Evolutionary conservation across 2,797 vertebrate genomes (phyloP).

Genomic region (Danio tinwini): DNA sequence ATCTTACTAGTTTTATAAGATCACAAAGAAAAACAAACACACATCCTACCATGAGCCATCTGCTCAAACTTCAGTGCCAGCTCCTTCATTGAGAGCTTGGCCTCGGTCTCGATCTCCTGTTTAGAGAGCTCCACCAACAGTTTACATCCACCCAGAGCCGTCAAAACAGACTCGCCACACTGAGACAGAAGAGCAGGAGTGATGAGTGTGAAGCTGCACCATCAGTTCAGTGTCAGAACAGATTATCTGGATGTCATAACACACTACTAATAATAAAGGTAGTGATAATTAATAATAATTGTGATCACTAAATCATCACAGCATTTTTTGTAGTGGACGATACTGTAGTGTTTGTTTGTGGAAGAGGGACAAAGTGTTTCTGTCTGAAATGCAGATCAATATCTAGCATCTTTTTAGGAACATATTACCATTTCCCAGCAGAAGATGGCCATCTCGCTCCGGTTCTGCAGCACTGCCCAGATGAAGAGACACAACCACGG

Average conservation of each 20-base stretch:
- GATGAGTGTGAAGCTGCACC: neutral
- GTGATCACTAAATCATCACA: neutral
- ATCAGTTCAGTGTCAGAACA: neutral
- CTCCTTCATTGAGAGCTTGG: slow-evolving; percentile 81
- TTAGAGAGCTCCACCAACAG: slow-evolving; percentile 86
- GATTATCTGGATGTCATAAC: neutral
- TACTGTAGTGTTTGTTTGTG: too few species aligned
- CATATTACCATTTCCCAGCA: slow-evolving; percentile 92
- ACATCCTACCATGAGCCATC: slow-evolving; percentile 81
- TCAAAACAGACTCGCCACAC: slow-evolving; percentile 82
- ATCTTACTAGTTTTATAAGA: too few species aligned
- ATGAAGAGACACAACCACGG: slow-evolving; percentile 89
- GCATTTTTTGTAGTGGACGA: neutral
- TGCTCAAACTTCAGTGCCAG: slow-evolving; percentile 86
- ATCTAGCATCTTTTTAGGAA: neutral
- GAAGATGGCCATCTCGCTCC: slow-evolving; percentile 85
- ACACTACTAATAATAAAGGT: neutral
- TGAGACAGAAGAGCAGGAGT: slow-evolving; percentile 45
- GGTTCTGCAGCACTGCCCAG: slow-evolving; percentile 90
- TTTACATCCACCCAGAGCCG: slow-evolving; percentile 84
- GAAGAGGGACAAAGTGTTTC: too few species aligned
- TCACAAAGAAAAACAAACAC: neutral
- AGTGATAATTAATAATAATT: too few species aligned
- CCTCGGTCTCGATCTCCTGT: slow-evolving; percentile 81
- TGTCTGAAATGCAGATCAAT: too few species aligned